Conservation (phyloP, 1,140 invertebrate genomes). For the Drosophila rufa region DNA sequence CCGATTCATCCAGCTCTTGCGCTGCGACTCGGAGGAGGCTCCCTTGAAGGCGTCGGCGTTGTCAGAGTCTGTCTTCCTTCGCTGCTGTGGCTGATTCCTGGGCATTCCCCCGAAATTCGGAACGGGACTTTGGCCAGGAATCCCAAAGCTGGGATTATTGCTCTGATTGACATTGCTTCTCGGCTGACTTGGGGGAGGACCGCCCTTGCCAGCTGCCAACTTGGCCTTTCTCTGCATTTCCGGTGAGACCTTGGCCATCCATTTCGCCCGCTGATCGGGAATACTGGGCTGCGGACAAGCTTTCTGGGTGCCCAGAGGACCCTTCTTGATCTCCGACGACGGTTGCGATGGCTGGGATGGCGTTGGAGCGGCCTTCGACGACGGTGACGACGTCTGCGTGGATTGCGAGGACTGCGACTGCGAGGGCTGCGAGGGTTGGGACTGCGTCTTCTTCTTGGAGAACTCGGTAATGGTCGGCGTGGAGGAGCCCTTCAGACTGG, state of each 20-base stretch:
- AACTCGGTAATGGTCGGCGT: constrained; percentile 13
- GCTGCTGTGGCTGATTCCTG: background rate
- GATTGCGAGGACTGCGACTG: background rate
- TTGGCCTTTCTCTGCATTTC: constrained; percentile 33
- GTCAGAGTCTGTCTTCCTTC: background rate
- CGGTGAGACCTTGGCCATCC: constrained; percentile 67
- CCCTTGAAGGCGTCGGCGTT: constrained; percentile 18
- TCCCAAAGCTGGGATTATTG: background rate
- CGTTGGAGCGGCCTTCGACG: background rate
- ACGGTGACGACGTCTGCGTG: background rate
- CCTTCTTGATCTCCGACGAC: background rate
- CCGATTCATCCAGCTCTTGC: constrained; percentile 66
- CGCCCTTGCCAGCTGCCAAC: background rate
- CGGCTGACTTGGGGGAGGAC: background rate
- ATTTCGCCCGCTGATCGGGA: constrained; percentile 63
- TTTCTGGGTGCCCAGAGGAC: background rate
- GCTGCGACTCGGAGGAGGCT: constrained; percentile 28
- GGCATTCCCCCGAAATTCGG: constrained; percentile 17
- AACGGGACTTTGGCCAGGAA: background rate
- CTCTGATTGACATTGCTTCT: background rate
- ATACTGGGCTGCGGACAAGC: constrained; percentile 23
- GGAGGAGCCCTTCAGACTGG: background rate
- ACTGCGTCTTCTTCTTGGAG: constrained; percentile 5
- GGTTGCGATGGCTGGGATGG: background rate
- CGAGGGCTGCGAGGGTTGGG: background rate